These are phyloP conservation scores for Dendroctonus ponderosae DNA, from an alignment of 1,140 invertebrate species.

Conservation along the genomic window DNA sequence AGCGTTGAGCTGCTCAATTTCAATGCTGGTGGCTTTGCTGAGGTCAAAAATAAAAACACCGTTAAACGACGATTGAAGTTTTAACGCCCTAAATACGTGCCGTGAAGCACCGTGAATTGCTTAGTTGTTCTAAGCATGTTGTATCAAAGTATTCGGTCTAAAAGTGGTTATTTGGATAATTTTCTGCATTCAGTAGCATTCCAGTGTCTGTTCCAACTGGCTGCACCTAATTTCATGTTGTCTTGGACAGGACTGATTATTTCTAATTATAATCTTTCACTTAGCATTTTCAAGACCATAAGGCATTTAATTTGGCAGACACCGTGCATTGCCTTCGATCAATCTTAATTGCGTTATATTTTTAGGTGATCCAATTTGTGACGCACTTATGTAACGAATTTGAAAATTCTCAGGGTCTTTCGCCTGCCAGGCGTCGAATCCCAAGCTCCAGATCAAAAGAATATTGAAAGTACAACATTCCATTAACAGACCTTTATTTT, in stretches of 20 bases:
- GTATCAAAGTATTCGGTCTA: not conserved
- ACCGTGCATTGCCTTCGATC: constrained; percentile 17
- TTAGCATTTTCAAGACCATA: constrained; percentile 17
- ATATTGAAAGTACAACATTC: no score
- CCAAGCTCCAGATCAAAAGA: no score
- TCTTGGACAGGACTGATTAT: constrained; percentile 1
- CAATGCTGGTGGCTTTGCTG: constrained; percentile 95
- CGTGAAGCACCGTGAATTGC: no score
- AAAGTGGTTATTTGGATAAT: not conserved
- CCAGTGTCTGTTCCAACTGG: no score
- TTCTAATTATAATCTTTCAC: constrained; percentile 15
- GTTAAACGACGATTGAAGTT: not conserved
- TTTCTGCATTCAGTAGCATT: not conserved
- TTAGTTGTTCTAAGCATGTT: no score
- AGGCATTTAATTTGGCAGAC: constrained; percentile 32
- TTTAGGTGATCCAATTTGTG: constrained; percentile 9
- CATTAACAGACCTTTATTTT: no score
- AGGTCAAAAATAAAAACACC: constrained; percentile 26
- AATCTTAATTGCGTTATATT: constrained; percentile 19
- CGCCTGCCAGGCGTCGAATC: no score
- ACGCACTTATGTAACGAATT: constrained; percentile 3
- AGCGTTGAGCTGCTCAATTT: constrained; percentile 93
- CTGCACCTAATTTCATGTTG: not conserved
- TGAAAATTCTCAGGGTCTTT: not conserved
- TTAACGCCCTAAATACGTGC: not conserved